Conservation (phyloP, 1,140 invertebrate genomes). For the Bombus polaris region DNA sequence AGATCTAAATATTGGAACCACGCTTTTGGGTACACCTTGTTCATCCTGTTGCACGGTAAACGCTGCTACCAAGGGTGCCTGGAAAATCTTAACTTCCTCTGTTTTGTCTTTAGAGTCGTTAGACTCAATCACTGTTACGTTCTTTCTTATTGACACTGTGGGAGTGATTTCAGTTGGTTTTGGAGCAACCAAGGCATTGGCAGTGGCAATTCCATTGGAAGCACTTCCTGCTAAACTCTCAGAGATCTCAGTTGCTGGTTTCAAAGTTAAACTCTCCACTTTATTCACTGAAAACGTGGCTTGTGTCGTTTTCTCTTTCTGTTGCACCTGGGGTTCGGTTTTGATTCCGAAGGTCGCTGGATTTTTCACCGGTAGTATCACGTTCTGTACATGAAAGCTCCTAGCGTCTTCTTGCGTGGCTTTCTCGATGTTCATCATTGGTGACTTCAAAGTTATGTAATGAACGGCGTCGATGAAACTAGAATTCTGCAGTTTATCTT, state of each 20-base stretch:
- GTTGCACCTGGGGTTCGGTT: conserved; percentile 47
- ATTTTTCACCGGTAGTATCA: conserved; percentile 63
- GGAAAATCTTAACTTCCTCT: conserved; percentile 90
- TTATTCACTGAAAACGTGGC: conserved; percentile 47
- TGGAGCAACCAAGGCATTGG: conserved; percentile 71
- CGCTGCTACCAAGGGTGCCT: conserved; percentile 90
- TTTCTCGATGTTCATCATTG: conserved; percentile 61
- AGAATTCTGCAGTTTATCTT: conserved; percentile 81
- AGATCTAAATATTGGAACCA: conserved; percentile 86
- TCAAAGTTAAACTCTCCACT: conserved; percentile 61
- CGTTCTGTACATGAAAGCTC: conserved; percentile 71
- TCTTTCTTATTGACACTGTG: conserved; percentile 57
- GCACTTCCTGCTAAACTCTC: conserved; percentile 75
- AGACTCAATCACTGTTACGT: conserved; percentile 71
- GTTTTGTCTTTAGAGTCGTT: conserved; percentile 70
- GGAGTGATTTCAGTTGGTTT: conserved; percentile 74
- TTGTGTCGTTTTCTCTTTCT: conserved; percentile 60
- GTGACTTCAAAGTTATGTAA: conserved; percentile 60
- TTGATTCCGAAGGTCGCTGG: conserved; percentile 51
- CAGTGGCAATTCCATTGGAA: conserved; percentile 71
- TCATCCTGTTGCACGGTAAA: conserved; percentile 93
- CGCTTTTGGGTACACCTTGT: conserved; percentile 88
- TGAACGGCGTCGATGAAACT: conserved; percentile 76
- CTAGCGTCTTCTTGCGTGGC: conserved; percentile 66
- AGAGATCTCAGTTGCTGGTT: conserved; percentile 52